Base-by-base conservation (phyloP, 2,113 vertebrate genomes). In the Sterrhoptilus dennistouni region DNA sequence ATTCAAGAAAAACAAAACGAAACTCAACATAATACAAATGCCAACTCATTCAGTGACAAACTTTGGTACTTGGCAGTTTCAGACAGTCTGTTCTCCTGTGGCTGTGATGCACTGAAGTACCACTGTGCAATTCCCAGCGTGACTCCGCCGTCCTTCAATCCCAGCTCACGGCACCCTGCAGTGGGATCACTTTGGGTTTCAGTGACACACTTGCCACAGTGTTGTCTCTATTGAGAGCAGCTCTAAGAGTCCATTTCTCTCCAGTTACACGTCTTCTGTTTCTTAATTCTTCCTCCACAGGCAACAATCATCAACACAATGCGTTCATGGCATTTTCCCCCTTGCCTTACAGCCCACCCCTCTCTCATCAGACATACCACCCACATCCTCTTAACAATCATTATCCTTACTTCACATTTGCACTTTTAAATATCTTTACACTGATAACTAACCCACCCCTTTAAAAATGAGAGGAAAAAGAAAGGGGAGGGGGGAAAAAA, bases 31-130 rank as follows among this genome's bases (percentile, higher is more conserved):
- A 82, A 95, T 96, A 97, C 95, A 97, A 97, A 97, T 95, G 83
- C 96, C 95, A 87, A 89, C 95, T 97, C 94, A 69, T 94, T 95
- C 96, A 91, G 84, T 83, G 94, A 96, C 81, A 96, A 96, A 95
- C 77, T 89, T 95, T 89, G 95, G 90, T 91, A 88, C 87, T 83
- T 88, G 63, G 96, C 50, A 7, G 70, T 84, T 75, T 75, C 90
- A 90, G 87, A 59, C 72, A 70, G 65, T 88, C 91, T 49, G 36
- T 82, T 89, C 89, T 90, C 40, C 8, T 11, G 5, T 54, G 90
- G 93, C 83, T 38, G 44, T 71, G 71, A 56, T 0, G 11, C 71
- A 42, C 84, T 33, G 45, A 79, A 70, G 79, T 36, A 60, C 87
- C 19, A 21, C 57, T 13, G 60, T 68, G 88, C 84, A 90, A 83